Conservation (phyloP, 2,113 vertebrate genomes). For the Electrona antarctica region DNA sequence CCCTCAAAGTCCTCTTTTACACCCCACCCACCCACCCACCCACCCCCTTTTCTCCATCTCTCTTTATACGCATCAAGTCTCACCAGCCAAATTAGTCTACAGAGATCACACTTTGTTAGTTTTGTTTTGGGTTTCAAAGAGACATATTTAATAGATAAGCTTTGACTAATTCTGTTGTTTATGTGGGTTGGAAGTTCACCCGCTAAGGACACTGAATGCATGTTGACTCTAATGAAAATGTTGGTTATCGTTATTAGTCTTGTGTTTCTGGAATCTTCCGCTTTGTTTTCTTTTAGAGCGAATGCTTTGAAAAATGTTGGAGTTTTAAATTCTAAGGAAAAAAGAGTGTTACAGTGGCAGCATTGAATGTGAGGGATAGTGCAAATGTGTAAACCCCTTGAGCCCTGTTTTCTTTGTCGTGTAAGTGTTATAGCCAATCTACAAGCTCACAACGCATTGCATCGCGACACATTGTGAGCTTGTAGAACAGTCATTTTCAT, state of each 20-base stretch:
- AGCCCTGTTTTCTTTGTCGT: no score
- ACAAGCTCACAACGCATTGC: no score
- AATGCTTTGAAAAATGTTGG: constrained; percentile 4
- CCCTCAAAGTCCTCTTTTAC: not conserved
- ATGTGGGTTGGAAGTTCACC: constrained; percentile 18
- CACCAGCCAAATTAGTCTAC: constrained; percentile 22
- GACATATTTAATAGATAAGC: constrained; percentile 26
- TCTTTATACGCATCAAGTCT: not conserved
- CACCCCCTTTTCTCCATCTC: not conserved
- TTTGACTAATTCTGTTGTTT: constrained; percentile 45
- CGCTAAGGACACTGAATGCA: constrained; percentile 28
- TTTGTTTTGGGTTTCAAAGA: constrained; percentile 27
- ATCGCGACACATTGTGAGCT: no score
- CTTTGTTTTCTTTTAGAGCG: constrained; percentile 29
- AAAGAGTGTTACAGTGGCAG: constrained; percentile 21
- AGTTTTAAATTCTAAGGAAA: constrained; percentile 32
- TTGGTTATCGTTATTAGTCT: constrained; percentile 33
- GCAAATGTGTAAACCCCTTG: constrained; percentile 5
- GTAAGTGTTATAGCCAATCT: no score
- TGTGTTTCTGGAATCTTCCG: constrained; percentile 25
- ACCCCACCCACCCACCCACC: no score
- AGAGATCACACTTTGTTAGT: constrained; percentile 31
- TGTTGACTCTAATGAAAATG: not conserved
- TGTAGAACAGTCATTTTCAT: no score
- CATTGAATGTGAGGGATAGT: constrained; percentile 27